Conservation (phyloP, 2,113 vertebrate genomes). For the Hippocampus guttulatus region DNA sequence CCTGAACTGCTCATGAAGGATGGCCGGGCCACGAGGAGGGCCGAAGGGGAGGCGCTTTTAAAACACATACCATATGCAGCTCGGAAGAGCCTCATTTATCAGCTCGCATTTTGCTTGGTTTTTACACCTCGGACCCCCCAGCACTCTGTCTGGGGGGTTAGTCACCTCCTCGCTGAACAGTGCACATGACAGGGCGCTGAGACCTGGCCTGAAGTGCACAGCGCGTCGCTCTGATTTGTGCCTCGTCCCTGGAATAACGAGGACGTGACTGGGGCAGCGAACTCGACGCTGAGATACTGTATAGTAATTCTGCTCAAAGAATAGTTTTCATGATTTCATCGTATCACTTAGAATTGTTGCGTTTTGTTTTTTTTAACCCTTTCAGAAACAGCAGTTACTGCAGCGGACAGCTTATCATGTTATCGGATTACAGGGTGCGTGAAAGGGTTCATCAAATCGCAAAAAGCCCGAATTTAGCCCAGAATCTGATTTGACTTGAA, state of each 20-base stretch:
- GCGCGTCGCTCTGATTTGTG: conserved; percentile 51
- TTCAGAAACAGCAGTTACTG: too few species aligned
- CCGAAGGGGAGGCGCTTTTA: conserved; percentile 71
- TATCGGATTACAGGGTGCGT: too few species aligned
- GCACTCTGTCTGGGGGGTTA: conserved; percentile 64
- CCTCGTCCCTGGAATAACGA: conserved; percentile 47
- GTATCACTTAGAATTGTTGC: too few species aligned
- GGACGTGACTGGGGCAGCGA: conserved; percentile 45
- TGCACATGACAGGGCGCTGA: conserved; percentile 64
- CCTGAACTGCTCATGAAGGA: conserved; percentile 72
- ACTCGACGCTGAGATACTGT: conserved; percentile 3
- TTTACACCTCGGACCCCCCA: conserved; percentile 74
- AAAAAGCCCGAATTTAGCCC: too few species aligned
- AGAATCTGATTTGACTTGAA: too few species aligned
- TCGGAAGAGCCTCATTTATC: conserved; percentile 75
- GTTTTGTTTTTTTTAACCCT: too few species aligned
- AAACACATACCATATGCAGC: conserved; percentile 77
- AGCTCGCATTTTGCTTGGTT: conserved; percentile 67
- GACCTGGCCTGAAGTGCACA: conserved; percentile 58
- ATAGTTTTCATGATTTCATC: neutral
- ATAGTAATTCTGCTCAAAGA: neutral
- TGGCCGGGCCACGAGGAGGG: conserved; percentile 66
- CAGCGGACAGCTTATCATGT: too few species aligned
- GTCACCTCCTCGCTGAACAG: conserved; percentile 67
- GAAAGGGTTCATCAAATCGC: too few species aligned